A percentile compares a stretch with the other conserved stretches of the same genome.
phyloP scores from a whole-genome alignment of 2,888 invertebrate species.

The Aphrophora alni region DNA sequence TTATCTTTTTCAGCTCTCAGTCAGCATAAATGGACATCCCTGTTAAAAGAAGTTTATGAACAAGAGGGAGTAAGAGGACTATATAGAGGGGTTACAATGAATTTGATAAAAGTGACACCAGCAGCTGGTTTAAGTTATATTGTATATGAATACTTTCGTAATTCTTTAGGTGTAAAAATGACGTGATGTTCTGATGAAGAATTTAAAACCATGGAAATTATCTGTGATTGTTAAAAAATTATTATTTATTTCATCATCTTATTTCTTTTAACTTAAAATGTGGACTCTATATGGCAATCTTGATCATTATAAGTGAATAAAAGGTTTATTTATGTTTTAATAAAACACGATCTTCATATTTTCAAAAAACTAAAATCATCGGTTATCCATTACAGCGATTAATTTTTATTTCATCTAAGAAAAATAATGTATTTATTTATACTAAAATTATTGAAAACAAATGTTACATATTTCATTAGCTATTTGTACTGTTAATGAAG shows the following conservation, averaged over 20 bases:
- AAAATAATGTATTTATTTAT: neutral
- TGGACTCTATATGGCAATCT: no score
- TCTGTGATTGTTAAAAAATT: neutral
- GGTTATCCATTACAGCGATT: neutral
- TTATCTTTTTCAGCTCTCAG: conserved; percentile 27
- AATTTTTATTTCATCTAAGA: neutral
- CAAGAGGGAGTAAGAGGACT: conserved; percentile 90
- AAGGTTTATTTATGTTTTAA: neutral
- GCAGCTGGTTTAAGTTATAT: conserved; percentile 99
- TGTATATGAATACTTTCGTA: conserved; percentile 93
- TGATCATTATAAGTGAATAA: no score
- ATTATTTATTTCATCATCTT: no score
- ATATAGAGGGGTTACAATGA: conserved; percentile 96
- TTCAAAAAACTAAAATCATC: neutral
- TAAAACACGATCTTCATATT: neutral
- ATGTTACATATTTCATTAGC: neutral
- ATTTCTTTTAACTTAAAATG: no score
- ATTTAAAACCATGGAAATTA: neutral
- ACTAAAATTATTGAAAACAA: neutral
- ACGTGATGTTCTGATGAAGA: conserved; percentile 72
- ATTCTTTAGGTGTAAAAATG: conserved; percentile 90
- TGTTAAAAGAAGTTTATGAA: conserved; percentile 80
- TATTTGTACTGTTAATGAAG: neutral
- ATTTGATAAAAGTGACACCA: conserved; percentile 95
- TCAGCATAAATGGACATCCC: conserved; percentile 72